These are phyloP conservation scores for Eremobia ochroleuca DNA, from an alignment of 2,888 invertebrate genomes.

Conservation along the genomic window DNA sequence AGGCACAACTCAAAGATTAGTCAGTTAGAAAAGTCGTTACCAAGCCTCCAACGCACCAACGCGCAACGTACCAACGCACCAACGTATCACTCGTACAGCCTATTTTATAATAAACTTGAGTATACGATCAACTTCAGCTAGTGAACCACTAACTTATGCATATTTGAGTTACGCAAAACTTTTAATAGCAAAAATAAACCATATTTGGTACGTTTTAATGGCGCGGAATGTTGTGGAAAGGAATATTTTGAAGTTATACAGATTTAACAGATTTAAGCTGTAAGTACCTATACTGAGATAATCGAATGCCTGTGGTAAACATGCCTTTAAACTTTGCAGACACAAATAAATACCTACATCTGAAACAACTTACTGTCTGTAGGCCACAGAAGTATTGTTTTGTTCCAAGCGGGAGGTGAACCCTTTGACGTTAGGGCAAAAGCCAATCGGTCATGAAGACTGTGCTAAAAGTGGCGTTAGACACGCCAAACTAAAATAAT, in stretches of 20 bases:
- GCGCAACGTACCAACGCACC: too few species aligned
- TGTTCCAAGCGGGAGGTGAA: background rate
- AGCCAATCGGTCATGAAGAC: background rate
- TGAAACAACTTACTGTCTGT: background rate
- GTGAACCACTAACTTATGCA: constrained; percentile 1
- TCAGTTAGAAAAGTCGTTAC: too few species aligned
- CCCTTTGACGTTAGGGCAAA: too few species aligned
- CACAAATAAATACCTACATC: background rate
- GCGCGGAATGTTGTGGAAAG: background rate
- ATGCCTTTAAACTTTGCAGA: background rate
- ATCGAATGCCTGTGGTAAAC: background rate
- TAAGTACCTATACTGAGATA: too few species aligned
- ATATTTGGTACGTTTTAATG: constrained; percentile 17
- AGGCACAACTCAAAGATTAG: too few species aligned
- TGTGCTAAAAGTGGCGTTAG: background rate
- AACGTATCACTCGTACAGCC: too few species aligned
- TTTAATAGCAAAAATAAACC: constrained; percentile 41
- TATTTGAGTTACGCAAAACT: constrained; percentile 19
- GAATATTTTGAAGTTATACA: background rate
- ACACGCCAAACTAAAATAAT: background rate
- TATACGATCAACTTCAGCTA: constrained; percentile 6
- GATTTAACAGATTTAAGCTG: background rate
- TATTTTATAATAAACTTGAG: background rate
- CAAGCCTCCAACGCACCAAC: too few species aligned
- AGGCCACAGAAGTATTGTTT: background rate